These are phyloP conservation scores for Sylvia borin DNA, from an alignment of 2,797 vertebrate genomes.

Conservation along the genomic window DNA sequence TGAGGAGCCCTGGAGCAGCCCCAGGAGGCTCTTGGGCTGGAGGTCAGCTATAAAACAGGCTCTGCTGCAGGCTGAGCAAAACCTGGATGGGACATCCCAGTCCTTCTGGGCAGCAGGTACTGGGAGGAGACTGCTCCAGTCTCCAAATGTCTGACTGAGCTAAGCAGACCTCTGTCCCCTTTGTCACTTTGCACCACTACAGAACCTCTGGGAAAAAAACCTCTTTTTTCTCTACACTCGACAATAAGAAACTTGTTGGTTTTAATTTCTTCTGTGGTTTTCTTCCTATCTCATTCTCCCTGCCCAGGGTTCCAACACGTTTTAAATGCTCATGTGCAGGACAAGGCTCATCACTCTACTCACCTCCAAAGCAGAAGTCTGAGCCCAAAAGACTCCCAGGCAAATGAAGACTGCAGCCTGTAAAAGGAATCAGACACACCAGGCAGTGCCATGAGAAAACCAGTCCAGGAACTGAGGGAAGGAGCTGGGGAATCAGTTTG, in stretches of 20 bases:
- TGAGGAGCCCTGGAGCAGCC: no score
- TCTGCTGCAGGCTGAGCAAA: not conserved
- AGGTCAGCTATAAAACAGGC: not conserved
- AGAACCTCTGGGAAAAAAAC: not conserved
- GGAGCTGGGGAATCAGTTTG: not conserved
- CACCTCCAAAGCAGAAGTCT: conserved; percentile 56
- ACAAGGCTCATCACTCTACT: not conserved
- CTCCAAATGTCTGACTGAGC: not conserved
- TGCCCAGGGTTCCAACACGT: not conserved
- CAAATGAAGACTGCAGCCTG: conserved; percentile 59
- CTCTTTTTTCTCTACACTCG: not conserved
- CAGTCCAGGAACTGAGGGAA: not conserved
- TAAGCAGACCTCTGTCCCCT: not conserved
- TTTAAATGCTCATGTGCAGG: not conserved
- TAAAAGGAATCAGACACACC: conserved; percentile 11
- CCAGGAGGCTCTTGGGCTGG: not conserved
- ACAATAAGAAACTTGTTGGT: not conserved
- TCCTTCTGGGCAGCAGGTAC: not conserved
- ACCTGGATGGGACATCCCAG: not conserved
- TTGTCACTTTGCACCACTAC: not conserved
- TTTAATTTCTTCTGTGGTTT: not conserved
- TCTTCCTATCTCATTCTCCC: not conserved
- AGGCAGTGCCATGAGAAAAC: not conserved
- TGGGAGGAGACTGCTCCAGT: not conserved
- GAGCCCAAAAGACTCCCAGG: conserved; percentile 61